phyloP scores from a whole-genome alignment of 2,797 vertebrate genomes.

The Merluccius polli region DNA sequence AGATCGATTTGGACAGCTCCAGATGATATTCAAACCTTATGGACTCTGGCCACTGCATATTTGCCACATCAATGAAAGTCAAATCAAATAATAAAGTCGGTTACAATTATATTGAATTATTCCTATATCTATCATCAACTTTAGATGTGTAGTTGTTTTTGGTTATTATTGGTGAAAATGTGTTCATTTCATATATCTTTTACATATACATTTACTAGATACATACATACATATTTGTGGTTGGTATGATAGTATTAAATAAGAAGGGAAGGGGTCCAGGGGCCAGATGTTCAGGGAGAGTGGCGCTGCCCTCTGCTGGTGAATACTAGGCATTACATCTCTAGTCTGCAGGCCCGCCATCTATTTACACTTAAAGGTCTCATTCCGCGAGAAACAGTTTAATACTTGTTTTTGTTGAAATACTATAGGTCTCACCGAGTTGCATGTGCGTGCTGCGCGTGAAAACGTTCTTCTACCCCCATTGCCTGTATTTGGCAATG shows the following conservation, averaged over 20 bases:
- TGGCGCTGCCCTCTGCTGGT: neutral
- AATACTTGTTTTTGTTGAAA: too few relatives aligned
- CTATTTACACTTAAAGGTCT: neutral
- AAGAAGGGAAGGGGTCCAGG: neutral
- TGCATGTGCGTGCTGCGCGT: too few relatives aligned
- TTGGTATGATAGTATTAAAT: neutral
- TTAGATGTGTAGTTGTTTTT: neutral
- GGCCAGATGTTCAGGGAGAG: neutral
- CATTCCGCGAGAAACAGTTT: too few relatives aligned
- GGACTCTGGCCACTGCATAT: neutral
- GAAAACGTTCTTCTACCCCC: too few relatives aligned
- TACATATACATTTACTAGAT: neutral
- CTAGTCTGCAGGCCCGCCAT: neutral
- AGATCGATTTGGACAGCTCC: neutral
- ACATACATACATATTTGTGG: neutral
- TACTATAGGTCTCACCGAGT: too few relatives aligned
- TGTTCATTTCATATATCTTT: too few relatives aligned
- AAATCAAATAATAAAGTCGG: too few relatives aligned
- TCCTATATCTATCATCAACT: neutral
- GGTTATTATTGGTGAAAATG: too few relatives aligned
- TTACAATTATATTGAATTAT: neutral
- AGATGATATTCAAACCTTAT: neutral
- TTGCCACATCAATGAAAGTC: neutral
- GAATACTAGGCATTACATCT: neutral
- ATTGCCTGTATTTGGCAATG: too few relatives aligned